Conservation (phyloP, 2,888 invertebrate species). For the Luperina testacea region DNA sequence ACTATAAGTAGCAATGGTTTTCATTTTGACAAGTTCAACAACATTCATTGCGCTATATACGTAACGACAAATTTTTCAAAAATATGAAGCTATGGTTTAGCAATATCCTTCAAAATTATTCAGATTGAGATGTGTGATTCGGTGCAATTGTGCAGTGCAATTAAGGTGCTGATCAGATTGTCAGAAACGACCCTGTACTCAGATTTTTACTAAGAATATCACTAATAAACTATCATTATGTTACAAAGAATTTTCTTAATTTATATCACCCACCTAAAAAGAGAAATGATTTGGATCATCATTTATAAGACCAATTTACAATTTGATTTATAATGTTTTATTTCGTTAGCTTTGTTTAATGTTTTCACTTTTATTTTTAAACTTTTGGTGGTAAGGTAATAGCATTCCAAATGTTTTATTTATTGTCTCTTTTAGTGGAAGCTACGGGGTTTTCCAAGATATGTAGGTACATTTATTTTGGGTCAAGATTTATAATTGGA, state of each 20-base stretch:
- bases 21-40: too few species aligned
- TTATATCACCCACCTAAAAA: conserved; percentile 12
- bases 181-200: not conserved
- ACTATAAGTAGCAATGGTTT: too few species aligned
- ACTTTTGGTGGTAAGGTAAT: not conserved
- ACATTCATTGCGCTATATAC: not conserved
- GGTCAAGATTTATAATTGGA: not conserved
- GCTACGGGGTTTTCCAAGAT: conserved; percentile 9
- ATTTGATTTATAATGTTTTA: conserved; percentile 37
- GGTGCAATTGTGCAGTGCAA: not conserved
- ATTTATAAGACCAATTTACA: conserved; percentile 28
- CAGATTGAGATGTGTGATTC: not conserved
- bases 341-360: conserved; percentile 29
- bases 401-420: conserved; percentile 29
- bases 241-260: conserved; percentile 9
- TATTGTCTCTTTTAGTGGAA: conserved; percentile 15
- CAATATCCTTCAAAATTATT: not conserved
- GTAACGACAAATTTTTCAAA: not conserved
- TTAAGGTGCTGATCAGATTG: not conserved
- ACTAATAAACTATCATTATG: too few species aligned
- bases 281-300: conserved; percentile 32
- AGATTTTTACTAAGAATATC: not conserved
- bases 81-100: not conserved
- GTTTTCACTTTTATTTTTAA: conserved; percentile 17
- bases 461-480: not conserved